Evolutionary conservation across 2,888 invertebrate genomes (phyloP).

Genomic region (Siphonodentalium dalli): DNA sequence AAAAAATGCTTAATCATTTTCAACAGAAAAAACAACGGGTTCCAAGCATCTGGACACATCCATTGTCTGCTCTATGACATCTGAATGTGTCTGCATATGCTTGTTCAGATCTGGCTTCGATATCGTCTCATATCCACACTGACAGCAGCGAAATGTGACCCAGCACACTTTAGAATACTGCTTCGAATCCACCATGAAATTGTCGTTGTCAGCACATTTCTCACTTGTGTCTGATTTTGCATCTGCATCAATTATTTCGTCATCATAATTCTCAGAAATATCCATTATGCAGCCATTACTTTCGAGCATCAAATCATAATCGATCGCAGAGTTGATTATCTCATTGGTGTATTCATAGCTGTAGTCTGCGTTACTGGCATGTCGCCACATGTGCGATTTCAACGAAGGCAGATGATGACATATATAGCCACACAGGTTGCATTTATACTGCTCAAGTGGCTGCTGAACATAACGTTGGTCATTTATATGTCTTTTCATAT

Average conservation of each 20-base stretch:
- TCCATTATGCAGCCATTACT: conserved; percentile 33
- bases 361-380: conserved; percentile 61
- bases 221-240: conserved; percentile 33
- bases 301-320: conserved; percentile 52
- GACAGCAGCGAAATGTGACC: conserved; percentile 62
- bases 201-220: conserved; percentile 26
- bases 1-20: too few species aligned
- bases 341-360: conserved; percentile 62
- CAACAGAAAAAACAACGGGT: too few species aligned
- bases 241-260: conserved; percentile 32
- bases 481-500: conserved; percentile 63
- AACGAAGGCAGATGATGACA: conserved; percentile 64
- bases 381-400: conserved; percentile 65
- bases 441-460: conserved; percentile 64
- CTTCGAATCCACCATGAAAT: too few species aligned
- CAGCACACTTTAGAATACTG: conserved; percentile 49
- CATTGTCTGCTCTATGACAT: conserved; percentile 55
- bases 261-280: conserved; percentile 30
- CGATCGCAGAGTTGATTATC: conserved; percentile 62
- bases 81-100: conserved; percentile 60
- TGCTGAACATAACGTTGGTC: conserved; percentile 62
- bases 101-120: conserved; percentile 56
- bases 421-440: conserved; percentile 63
- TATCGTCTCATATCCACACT: conserved; percentile 63
- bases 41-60: too few species aligned